Evolutionary conservation across 2,888 invertebrate species (phyloP).

Genomic region (Pandemis corylana): DNA sequence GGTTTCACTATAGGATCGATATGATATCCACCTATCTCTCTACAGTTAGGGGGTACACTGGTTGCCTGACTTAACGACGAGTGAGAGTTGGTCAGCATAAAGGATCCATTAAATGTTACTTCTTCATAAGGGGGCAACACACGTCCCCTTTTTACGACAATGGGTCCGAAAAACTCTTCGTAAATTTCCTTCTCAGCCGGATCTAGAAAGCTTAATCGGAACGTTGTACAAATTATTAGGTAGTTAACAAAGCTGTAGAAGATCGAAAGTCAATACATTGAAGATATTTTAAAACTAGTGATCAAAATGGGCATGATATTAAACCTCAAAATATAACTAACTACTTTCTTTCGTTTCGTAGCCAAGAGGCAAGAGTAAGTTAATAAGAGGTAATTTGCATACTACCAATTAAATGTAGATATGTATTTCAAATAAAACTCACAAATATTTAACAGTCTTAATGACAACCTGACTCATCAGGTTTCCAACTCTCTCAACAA

Average conservation of each 20-base stretch:
- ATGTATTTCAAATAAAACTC: conserved; percentile 20
- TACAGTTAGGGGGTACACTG: conserved; percentile 58
- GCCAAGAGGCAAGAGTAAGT: no score
- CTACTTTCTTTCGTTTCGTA: no score
- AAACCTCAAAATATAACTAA: no score
- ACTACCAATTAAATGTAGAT: no score
- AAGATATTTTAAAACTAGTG: no score
- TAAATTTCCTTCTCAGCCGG: conserved; percentile 45
- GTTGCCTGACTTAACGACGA: conserved; percentile 52
- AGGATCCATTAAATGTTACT: conserved; percentile 53
- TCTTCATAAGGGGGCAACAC: conserved; percentile 50
- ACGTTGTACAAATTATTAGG: not conserved
- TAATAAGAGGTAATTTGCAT: no score
- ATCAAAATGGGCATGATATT: no score
- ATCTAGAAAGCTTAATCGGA: conserved; percentile 45
- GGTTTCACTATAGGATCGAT: conserved; percentile 54
- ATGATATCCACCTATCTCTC: conserved; percentile 60
- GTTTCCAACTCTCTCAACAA: conserved; percentile 49
- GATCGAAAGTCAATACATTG: no score
- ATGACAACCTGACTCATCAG: conserved; percentile 35
- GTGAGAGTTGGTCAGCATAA: conserved; percentile 59
- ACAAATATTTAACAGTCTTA: conserved; percentile 30
- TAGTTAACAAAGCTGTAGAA: no score
- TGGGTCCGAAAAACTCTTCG: conserved; percentile 49
- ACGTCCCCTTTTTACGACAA: conserved; percentile 49